Percentiles rank a stretch among this genome's conserved stretches.
Conservation (phyloP, 2,113 vertebrate genomes). For the Arvicanthis niloticus region DNA sequence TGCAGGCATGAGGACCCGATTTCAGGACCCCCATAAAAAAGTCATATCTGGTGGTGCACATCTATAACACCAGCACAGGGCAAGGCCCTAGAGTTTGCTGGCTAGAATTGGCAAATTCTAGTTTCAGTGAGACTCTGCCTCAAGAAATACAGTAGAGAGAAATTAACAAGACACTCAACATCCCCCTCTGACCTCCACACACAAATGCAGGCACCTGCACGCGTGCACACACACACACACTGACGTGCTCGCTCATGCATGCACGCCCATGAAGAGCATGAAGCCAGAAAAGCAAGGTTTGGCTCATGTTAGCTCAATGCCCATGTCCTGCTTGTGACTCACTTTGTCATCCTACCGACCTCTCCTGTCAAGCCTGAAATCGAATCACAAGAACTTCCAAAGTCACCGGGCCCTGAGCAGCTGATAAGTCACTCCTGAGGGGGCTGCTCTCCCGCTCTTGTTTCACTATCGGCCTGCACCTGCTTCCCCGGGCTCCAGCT, state of each 20-base stretch:
- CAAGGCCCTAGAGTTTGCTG: too few species aligned
- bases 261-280: not conserved
- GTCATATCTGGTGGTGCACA: too few species aligned
- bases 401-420: not conserved
- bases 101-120: not conserved
- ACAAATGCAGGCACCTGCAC: not conserved
- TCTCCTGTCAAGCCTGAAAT: constrained; percentile 67
- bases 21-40: not conserved
- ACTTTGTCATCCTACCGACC: not conserved
- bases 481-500: not conserved
- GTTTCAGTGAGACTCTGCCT: not conserved
- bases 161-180: not conserved
- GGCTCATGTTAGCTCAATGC: accelerated
- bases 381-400: constrained; percentile 35
- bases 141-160: not conserved
- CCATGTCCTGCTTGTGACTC: not conserved
- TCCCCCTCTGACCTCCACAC: not conserved
- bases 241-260: not conserved
- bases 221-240: not conserved
- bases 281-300: not conserved
- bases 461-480: not conserved
- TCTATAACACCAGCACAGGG: not conserved
- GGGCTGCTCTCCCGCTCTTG: not conserved
- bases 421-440: not conserved
- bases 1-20: not conserved